Evolutionary conservation across 1,140 invertebrate species (phyloP), one percentile per base, ranked within the genome.

Genomic region (Fopius arisanus): DNA sequence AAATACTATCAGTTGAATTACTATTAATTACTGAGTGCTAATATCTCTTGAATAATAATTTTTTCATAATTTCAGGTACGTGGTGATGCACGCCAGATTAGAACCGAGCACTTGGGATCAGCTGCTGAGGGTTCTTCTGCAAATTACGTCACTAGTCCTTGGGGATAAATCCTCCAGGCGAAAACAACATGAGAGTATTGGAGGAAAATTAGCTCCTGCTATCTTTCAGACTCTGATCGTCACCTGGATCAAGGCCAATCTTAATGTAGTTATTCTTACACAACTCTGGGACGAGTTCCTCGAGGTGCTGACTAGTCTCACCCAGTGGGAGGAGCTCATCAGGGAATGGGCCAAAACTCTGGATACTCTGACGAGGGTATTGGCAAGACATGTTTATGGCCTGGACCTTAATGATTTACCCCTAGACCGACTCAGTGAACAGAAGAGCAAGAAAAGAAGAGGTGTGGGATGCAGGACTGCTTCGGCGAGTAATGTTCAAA

Each of bases 271-370:
- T 3, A 95, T 97, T 67, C 93, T 93, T 67, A 89, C 92, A 7
- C 93, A 96, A 79, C 88, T 99, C 4, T 99, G 98, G 98, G 96
- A 99, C 87, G 94, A 96, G 82, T 97, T 99, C 86, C 91, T 98
- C 76, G 90, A 92, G 74, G 94, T 98, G 26, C 88, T 99, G 2
- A 94, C 95, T 0, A 93, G 94, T 9, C 89, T 99, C 0, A 98
- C 96, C 0, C 94, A 94, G 76, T 98, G 97, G 94, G 96, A 98
- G 83, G 97, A 98, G 84, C 89, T 99, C 0, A 96, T 99, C 75
- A 94, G 93, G 75, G 97, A 99, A 85, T 99, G 97, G 97, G 95
- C 95, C 93, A 98, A 98, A 95, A 98, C 97, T 19, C 93, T 99
- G 91, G 96, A 98, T 82, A 98, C 96, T 0, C 85, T 98, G 75